Evolutionary conservation across 2,888 invertebrate genomes (phyloP), one percentile per base, ranked within the genome.

Genomic region (Andrena fulva): DNA sequence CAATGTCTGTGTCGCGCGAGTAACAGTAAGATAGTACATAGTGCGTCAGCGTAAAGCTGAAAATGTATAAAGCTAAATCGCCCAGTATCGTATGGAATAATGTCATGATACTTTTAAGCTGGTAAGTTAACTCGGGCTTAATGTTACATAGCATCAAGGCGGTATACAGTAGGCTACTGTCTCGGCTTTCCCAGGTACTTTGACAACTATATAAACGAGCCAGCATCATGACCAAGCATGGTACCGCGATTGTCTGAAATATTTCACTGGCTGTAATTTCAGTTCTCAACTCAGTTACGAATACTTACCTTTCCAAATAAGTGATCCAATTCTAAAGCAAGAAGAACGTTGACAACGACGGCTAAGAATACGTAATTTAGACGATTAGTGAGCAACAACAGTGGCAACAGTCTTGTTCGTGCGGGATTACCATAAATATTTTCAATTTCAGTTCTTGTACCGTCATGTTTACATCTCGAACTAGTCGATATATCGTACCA

Each of bases 121-220:
- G 89, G 48, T 89, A 80, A 69, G 91, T 88, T 16, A 92, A 68
- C 60, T 87, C 78, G 7, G 93, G 92, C 35, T 90, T 90, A 20
- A 93, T 82, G 70, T 92, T 92, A 48, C 91, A 93, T 24, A 93
- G 81, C 75, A 93, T 89, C 64, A 92, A 87, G 29, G 90, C 91
- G 35, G 91, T 88, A 6, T 89, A 72, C n/a, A 93, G 33, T 33
- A 92, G 77, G 80, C 74, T 91, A 59, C 82, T 87, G 7, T 82
- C 77, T 70, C 88, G 85, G n/a, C 77, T 68, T 42, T 84, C 82
- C 20, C 84, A 78, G 3, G 64, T 63, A 24, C 72, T 85, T 33
- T 73, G 72, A 64, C 33, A 75, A 3, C 82, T 72, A 64, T 82
- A 90, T 20, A 92, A 7, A 62, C 91, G 89, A 64, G 87, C 88